Conservation (phyloP, 2,113 vertebrate genomes). For the Catharus fuscescens region DNA sequence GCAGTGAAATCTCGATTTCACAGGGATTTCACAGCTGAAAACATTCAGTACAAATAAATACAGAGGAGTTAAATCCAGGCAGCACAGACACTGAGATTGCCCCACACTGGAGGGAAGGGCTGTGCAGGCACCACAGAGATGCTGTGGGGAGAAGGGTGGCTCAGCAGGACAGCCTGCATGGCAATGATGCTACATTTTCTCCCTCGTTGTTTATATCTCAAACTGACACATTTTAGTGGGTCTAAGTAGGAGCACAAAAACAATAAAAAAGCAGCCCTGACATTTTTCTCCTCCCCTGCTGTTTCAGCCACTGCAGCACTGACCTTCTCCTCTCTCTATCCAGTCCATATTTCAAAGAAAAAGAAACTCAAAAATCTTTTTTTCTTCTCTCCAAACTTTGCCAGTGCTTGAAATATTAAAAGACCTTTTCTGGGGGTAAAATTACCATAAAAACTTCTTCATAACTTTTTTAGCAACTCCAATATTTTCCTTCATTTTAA, state of each 20-base stretch:
- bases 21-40: constrained; percentile 50
- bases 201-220: constrained; percentile 44
- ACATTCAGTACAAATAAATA: background rate
- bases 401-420: background rate
- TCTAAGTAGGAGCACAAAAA: constrained; percentile 55
- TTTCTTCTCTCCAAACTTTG: background rate
- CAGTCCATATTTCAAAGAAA: constrained; percentile 19
- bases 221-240: constrained; percentile 53
- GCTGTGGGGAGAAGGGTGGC: background rate
- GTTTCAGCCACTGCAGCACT: constrained; percentile 1
- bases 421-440: background rate
- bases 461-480: background rate
- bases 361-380: background rate
- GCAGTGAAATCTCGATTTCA: constrained; percentile 38
- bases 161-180: background rate
- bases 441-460: background rate
- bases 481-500: background rate
- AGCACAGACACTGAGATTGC: background rate
- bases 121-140: background rate
- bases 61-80: background rate
- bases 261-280: constrained; percentile 54
- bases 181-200: background rate
- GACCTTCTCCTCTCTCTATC: constrained; percentile 43
- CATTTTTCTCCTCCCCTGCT: constrained; percentile 47
- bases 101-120: background rate